Evolutionary conservation across 2,888 invertebrate genomes (phyloP).

Genomic region (Xanthorhoe spadicearia): DNA sequence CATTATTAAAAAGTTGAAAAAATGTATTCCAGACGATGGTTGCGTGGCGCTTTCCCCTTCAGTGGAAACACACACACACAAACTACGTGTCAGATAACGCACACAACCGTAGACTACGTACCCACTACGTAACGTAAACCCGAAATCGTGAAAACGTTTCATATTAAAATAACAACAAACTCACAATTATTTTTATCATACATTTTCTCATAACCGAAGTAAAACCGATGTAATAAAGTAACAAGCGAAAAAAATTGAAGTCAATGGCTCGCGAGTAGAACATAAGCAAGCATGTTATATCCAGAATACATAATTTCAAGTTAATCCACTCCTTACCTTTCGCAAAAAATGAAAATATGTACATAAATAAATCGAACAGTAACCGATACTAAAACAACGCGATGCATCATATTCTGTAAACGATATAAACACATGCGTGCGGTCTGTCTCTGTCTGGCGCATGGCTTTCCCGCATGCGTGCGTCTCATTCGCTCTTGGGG

Average conservation of each 20-base stretch:
- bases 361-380: slow-evolving; percentile 77
- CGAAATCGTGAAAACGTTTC: not conserved
- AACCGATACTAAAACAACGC: slow-evolving; percentile 81
- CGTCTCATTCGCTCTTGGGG: slow-evolving; percentile 63
- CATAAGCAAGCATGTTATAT: slow-evolving; percentile 26
- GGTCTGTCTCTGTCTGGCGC: slow-evolving; percentile 55
- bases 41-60: slow-evolving; percentile 66
- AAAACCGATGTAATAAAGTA: slow-evolving; percentile 1
- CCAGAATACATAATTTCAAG: slow-evolving; percentile 45
- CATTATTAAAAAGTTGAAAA: slow-evolving; percentile 50
- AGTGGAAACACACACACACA: slow-evolving; percentile 66
- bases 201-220: not conserved
- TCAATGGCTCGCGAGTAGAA: slow-evolving; percentile 24
- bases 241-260: slow-evolving; percentile 8
- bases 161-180: slow-evolving; percentile 5
- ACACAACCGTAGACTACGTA: slow-evolving; percentile 32
- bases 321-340: slow-evolving; percentile 70
- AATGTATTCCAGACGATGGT: slow-evolving; percentile 59
- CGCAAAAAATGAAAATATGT: slow-evolving; percentile 60
- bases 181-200: not conserved
- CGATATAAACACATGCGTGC: slow-evolving; percentile 73
- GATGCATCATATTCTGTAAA: slow-evolving; percentile 80
- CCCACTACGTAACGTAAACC: slow-evolving; percentile 18
- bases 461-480: slow-evolving; percentile 59
- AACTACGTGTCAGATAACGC: slow-evolving; percentile 42